Evolutionary conservation across 2,797 vertebrate species (phyloP), one percentile per base, ranked within the genome.

Genomic region (Ptychadena robeensis): DNA sequence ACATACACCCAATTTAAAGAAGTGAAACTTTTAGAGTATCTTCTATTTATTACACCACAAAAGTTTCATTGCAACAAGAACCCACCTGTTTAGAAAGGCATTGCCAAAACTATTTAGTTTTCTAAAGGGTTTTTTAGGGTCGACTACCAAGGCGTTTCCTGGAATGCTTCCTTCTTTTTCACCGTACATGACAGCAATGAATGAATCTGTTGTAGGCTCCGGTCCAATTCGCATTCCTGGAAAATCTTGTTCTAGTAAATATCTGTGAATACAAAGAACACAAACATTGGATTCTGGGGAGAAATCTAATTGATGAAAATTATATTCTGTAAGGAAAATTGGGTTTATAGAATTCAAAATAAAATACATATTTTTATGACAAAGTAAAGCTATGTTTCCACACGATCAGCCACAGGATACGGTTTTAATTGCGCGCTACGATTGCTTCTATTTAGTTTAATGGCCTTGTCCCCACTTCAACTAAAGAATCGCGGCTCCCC

Each of bases 161-260:
- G 97, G 97, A 85, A 97, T 89, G 12, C 93, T 91, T 3, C 97
- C 97, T 87, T 98, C 97, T 0, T 92, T 94, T 18, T 98, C 96
- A 2, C 96, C 97, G 3, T 97, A 93, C 97, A 99, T 99, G 85
- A 99, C 97, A 6, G 97, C 97, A 35, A 99, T 98, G 91, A 99
- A 99, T 57, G 97, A 97, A 85, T 99, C 97, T 0, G 97, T 99
- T 70, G 97, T 99, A 34, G 97, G 97, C 86, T 99, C 97, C 0
- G 97, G 97, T 28, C 97, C 97, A 22, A 99, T 98, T 82, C 97
- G 91, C 97, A 99, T 99, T 57, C 97, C 97, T 0, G 97, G 97
- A 73, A 99, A 98, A 63, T 99, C 97, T 90, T 99, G 96, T 83
- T 99, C 97, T 2, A 99, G 82, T 69, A 99, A 91, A 82, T 98